A percentile compares a stretch with the other conserved stretches of the same genome.
phyloP scores from a whole-genome alignment of 1,140 invertebrate genomes.

The Anastrepha ludens region DNA sequence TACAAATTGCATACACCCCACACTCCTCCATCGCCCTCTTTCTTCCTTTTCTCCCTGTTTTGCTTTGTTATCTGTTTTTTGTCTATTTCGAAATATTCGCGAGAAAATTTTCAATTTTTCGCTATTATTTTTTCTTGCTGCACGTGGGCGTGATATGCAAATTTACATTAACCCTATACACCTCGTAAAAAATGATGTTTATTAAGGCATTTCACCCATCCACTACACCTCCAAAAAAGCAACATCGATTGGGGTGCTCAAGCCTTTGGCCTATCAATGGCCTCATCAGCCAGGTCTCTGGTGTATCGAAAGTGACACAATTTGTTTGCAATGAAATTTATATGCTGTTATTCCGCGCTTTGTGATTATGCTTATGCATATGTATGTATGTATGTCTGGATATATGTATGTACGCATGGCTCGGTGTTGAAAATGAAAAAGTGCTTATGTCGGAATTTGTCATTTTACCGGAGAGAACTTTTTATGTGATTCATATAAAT shows the following conservation, averaged over 20 bases:
- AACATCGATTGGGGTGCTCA: background rate
- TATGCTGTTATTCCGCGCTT: background rate
- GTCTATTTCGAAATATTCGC: background rate
- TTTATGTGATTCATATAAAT: no score
- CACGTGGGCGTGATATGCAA: conserved; percentile 63
- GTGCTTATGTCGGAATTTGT: no score
- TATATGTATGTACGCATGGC: background rate
- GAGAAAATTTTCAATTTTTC: background rate
- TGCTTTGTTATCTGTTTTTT: background rate
- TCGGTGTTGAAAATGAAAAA: background rate
- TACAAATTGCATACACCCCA: background rate
- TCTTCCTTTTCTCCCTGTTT: background rate
- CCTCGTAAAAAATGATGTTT: conserved; percentile 38
- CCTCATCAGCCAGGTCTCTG: conserved; percentile 29
- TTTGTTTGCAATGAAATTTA: conserved; percentile 52
- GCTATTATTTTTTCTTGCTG: background rate
- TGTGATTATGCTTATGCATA: background rate
- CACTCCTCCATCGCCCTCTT: background rate
- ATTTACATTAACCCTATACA: conserved; percentile 59
- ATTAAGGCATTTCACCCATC: background rate
- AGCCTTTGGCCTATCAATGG: conserved; percentile 41
- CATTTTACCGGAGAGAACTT: no score
- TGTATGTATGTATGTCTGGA: background rate
- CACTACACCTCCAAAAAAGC: background rate
- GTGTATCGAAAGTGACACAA: conserved; percentile 41